Percentiles rank a stretch among this genome's conserved stretches.
These are phyloP conservation scores for Nomada ferruginata DNA, from an alignment of 2,888 invertebrate species.

Conservation along the genomic window DNA sequence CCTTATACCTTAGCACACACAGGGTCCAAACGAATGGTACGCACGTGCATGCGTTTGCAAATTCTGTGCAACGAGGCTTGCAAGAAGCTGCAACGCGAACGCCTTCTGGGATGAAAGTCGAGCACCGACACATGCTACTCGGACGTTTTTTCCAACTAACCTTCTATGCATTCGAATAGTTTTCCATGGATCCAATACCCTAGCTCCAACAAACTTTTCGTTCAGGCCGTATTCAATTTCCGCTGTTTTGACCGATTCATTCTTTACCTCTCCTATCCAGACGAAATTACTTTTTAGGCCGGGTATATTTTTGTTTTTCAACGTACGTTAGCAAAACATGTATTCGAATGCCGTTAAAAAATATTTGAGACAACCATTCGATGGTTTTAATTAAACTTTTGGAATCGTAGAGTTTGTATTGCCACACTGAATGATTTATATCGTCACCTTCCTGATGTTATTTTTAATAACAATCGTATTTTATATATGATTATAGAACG, in stretches of 20 bases:
- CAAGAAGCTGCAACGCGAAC: slow-evolving; percentile 64
- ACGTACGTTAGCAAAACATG: too few relatives aligned
- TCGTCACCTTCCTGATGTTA: too few relatives aligned
- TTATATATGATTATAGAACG: too few relatives aligned
- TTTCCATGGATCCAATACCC: background rate
- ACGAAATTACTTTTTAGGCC: background rate
- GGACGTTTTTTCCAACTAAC: slow-evolving; percentile 37
- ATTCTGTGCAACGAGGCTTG: slow-evolving; percentile 62
- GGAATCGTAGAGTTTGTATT: too few relatives aligned
- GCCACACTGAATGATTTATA: too few relatives aligned
- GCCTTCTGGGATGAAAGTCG: slow-evolving; percentile 60
- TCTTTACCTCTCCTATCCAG: background rate
- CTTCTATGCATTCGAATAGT: slow-evolving; percentile 24
- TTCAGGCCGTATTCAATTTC: slow-evolving; percentile 28
- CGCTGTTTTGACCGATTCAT: background rate
- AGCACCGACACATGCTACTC: slow-evolving; percentile 51
- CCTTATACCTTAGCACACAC: slow-evolving; percentile 54
- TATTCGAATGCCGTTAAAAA: too few relatives aligned
- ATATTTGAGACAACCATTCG: too few relatives aligned
- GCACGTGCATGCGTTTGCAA: slow-evolving; percentile 69
- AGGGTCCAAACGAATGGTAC: slow-evolving; percentile 66
- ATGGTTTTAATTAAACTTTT: too few relatives aligned
- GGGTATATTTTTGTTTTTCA: background rate
- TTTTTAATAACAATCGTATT: too few relatives aligned
- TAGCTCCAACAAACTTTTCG: slow-evolving; percentile 16